Conservation (phyloP, 2,113 vertebrate genomes). For the Phainopepla nitens region DNA sequence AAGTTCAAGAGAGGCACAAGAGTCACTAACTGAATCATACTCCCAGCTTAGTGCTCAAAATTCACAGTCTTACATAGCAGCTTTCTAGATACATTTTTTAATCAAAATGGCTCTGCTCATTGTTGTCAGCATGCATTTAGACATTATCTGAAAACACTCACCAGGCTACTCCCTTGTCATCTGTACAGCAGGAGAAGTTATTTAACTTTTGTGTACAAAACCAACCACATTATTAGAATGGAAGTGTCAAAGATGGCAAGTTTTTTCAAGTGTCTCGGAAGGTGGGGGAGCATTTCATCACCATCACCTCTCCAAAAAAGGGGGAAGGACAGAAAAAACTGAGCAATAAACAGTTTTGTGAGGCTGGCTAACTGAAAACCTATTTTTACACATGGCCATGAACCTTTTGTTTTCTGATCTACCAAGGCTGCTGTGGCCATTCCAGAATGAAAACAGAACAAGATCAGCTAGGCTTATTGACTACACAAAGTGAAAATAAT, state of each 20-base stretch:
- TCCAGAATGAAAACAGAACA: neutral
- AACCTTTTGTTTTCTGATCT: neutral
- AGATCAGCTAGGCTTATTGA: neutral
- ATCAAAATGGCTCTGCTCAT: neutral
- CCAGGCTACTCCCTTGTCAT: neutral
- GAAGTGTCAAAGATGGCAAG: neutral
- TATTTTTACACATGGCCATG: neutral
- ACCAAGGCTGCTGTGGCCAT: neutral
- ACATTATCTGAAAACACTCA: neutral
- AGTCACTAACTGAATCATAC: neutral
- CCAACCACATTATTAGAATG: neutral
- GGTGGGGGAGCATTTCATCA: neutral
- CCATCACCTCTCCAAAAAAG: neutral
- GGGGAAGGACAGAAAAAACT: neutral
- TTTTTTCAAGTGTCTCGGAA: neutral
- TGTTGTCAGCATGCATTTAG: neutral
- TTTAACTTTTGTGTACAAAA: neutral
- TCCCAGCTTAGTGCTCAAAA: neutral
- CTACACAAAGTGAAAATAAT: neutral
- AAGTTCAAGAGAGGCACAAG: neutral
- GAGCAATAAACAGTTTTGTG: neutral
- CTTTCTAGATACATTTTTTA: neutral
- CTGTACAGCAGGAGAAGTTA: neutral
- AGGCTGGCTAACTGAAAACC: neutral
- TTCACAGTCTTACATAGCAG: neutral